phyloP scores from a whole-genome alignment of 2,797 vertebrate species.

The Pangasius macronema region DNA sequence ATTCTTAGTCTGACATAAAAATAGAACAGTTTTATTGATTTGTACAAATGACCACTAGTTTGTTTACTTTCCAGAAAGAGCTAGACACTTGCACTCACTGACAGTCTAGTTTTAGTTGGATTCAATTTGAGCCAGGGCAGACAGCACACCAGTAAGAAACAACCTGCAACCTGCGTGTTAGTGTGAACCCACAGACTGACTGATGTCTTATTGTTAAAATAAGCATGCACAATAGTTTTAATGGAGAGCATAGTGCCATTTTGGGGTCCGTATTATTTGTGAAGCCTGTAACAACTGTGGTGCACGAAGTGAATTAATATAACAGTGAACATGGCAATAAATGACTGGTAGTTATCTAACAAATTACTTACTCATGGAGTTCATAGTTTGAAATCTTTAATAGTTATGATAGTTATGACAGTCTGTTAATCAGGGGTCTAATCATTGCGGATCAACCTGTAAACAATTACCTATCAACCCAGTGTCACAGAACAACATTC shows the following conservation, averaged over 20 bases:
- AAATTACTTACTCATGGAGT: not conserved
- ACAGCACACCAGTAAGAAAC: not conserved
- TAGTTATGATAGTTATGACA: not conserved
- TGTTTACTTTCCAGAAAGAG: not conserved
- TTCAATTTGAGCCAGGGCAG: not conserved
- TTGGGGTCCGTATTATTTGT: not conserved
- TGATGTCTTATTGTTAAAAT: not conserved
- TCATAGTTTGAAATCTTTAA: not conserved
- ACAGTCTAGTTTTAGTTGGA: not conserved
- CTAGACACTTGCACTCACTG: not conserved
- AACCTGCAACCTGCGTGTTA: not conserved
- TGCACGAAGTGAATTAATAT: not conserved
- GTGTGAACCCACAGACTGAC: not conserved
- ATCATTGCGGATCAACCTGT: not conserved
- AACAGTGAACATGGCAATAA: not conserved
- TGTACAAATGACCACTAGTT: not conserved
- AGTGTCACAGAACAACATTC: not conserved
- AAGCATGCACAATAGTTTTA: not conserved
- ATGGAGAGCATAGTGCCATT: not conserved
- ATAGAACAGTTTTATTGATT: not conserved
- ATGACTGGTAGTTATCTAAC: not conserved
- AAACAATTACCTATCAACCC: not conserved
- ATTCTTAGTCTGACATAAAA: slow-evolving; percentile 1
- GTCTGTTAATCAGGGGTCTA: not conserved
- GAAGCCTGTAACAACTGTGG: not conserved